Evolutionary conservation across 2,797 vertebrate genomes (phyloP), one percentile per base, ranked within the genome.

Genomic region (Brachymystax lenok): DNA sequence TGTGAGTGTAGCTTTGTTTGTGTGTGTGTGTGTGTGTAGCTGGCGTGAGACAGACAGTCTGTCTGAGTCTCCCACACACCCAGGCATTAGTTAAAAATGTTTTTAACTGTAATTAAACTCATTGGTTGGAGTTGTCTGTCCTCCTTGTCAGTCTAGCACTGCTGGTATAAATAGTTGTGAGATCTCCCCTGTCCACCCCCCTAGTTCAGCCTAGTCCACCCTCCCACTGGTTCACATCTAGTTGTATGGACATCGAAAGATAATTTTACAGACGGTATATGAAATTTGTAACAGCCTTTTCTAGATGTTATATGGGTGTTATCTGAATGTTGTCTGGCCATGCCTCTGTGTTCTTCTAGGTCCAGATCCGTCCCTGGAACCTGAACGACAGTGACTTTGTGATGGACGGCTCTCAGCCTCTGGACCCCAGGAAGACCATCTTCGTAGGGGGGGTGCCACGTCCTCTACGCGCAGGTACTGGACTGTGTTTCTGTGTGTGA

Each of bases 301-400:
- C 2, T 19, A 59, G 1, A n/a, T 59, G 56, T 59, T 54, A 19
- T 54, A 19, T 56, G 54, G 4, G 33, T n/a, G 40, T 46, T 70
- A 2, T 46, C 3, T 21, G 35, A 40, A 46, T 4, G 5, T 70
- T 70, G 19, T 27, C 3, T 50, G 35, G n/a, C 7, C 17, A 46
- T 70, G 24, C 1, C 40, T 35, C 13, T 51, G 16, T 79, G 24
- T 69, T 46, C 33, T 67, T 59, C 24, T 84, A 99, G 98, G 98
- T 99, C 84, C 98, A 99, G 92, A 99, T 99, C 81, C 95, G 98
- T 74, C 98, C 98, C 82, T 99, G 98, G 98, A 99, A 99, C 92
- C 96, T 99, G 74, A 99, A 98, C 79, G 98, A 99, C 92, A 99
- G 98, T 91, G 98, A 99, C 91, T 99, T 99, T 92, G 98, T 99